Percentiles rank a stretch among this genome's conserved stretches.
Evolutionary conservation across 2,797 vertebrate genomes (phyloP).

Genomic region (Channa striata): DNA sequence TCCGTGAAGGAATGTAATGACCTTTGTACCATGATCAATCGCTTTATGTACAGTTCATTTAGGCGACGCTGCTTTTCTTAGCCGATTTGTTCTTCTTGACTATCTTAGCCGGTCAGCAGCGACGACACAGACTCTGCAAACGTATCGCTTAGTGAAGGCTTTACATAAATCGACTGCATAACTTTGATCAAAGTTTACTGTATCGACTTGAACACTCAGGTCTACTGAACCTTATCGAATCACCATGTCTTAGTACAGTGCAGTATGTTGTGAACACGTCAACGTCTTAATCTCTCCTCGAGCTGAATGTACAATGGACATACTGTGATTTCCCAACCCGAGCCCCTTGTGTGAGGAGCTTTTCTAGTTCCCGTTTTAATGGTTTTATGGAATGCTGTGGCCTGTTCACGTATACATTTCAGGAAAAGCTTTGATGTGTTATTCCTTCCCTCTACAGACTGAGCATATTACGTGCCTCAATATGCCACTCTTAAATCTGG

Average conservation of each 20-base stretch:
- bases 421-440: slow-evolving; percentile 67
- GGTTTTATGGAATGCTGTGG: slow-evolving; percentile 69
- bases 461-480: slow-evolving; percentile 62
- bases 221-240: slow-evolving; percentile 76
- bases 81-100: slow-evolving; percentile 44
- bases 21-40: slow-evolving; percentile 17
- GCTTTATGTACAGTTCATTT: slow-evolving; percentile 26
- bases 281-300: slow-evolving; percentile 83
- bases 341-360: slow-evolving; percentile 57
- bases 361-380: slow-evolving; percentile 49
- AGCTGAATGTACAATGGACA: slow-evolving; percentile 75
- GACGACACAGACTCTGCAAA: slow-evolving; percentile 49
- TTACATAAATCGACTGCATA: slow-evolving; percentile 59
- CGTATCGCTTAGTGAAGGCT: slow-evolving; percentile 39
- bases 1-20: slow-evolving; percentile 2
- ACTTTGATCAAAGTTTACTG: slow-evolving; percentile 78
- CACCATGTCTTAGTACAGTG: slow-evolving; percentile 84
- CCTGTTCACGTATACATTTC: slow-evolving; percentile 53
- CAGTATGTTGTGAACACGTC: slow-evolving; percentile 72
- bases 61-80: slow-evolving; percentile 15
- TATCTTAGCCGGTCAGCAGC: slow-evolving; percentile 55
- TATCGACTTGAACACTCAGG: slow-evolving; percentile 80
- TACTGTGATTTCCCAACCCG: slow-evolving; percentile 78
- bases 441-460: slow-evolving; percentile 67
- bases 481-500: slow-evolving; percentile 70